phyloP scores from a whole-genome alignment of 1,140 invertebrate genomes.

The Drosophila albomicans region DNA sequence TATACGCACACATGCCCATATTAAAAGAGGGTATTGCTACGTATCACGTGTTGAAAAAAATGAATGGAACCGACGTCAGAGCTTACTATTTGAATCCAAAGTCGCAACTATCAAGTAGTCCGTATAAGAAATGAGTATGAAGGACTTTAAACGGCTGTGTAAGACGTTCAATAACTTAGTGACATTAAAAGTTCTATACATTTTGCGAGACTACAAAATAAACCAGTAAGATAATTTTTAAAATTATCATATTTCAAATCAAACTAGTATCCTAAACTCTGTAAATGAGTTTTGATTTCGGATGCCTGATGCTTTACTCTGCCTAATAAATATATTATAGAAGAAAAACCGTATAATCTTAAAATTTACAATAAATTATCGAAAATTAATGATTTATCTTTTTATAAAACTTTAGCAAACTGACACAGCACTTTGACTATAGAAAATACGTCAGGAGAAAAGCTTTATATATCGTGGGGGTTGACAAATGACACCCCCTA shows the following conservation, averaged over 20 bases:
- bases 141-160: not conserved
- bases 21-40: conserved; percentile 16
- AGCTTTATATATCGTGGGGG: conserved; percentile 19
- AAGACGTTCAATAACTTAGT: not conserved
- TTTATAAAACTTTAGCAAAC: not conserved
- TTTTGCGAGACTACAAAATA: not conserved
- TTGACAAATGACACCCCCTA: conserved; percentile 9
- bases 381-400: not conserved
- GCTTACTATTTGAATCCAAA: conserved; percentile 20
- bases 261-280: no score
- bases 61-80: conserved; percentile 43
- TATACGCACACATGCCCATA: not conserved
- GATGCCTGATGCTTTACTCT: no score
- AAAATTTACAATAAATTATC: no score
- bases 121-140: not conserved
- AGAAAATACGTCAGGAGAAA: not conserved
- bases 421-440: conserved; percentile 36
- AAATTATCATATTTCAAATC: no score
- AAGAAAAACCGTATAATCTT: no score
- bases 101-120: conserved; percentile 4
- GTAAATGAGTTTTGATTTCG: no score
- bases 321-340: no score
- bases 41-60: conserved; percentile 47
- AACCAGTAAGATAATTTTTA: not conserved
- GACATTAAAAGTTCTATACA: no score